Base-by-base conservation (phyloP, 2,797 vertebrate genomes). In the Sphenodon punctatus region DNA sequence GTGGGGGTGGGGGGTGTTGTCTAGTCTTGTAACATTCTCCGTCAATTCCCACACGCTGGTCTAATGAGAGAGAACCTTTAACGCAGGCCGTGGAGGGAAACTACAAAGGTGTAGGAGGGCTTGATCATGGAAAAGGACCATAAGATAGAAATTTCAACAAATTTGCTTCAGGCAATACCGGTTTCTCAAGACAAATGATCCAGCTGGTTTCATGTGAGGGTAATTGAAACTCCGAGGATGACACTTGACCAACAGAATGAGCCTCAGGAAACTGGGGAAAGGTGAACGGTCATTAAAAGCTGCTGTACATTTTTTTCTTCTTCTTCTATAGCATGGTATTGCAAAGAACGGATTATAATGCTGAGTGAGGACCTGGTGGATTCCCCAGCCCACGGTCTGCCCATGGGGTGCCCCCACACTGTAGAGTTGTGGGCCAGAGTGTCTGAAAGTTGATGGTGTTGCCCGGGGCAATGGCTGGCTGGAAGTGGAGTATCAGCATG, bases 61-160 rank as follows among this genome's bases (percentile, higher is more conserved):
- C 43, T 20, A 20, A 67, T 39, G 16, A 41, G 55, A 75, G 89
- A 89, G 91, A 87, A 92, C 85, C 86, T 79, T 88, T 88, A 41
- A 61, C 3, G 1, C 46, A 55, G 30, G 48, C 20, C 39, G 17
- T 60, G 23, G 30, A 60, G 49, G 86, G 75, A 30, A 41, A 22
- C 4, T 49, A 64, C 11, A 65, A 45, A 3, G 65, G 53, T 36
- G 48, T 49, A 36, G 7, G 41, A 67, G n/a, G 39, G 34, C 12
- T 25, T 8, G 51, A 8, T 2, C 3, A 48, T 32, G 8, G 60
- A 70, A 53, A 45, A 72, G n/a, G 32, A 42, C 53, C 70, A 55
- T 32, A 63, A 56, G 8, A n/a, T 19, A 15, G 67, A 12, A 48
- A 66, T n/a, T n/a, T n/a, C 1, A 3, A 15, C 8, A 58, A 36